Percentiles rank a stretch among this genome's conserved stretches.
phyloP scores from a whole-genome alignment of 2,113 vertebrate species.

The Passer domesticus region DNA sequence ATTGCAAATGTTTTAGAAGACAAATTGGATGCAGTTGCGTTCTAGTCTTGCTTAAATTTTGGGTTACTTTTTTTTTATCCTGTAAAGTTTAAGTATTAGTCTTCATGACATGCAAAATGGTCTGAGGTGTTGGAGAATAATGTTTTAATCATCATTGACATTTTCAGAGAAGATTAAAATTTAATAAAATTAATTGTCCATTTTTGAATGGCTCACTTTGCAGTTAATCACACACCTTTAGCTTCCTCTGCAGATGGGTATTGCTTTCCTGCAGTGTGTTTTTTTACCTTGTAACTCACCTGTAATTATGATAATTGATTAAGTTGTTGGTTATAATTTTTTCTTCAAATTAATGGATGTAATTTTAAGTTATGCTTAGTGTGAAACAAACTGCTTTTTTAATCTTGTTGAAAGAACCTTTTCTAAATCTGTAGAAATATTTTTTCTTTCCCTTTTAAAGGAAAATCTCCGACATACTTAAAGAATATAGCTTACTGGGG shows the following conservation, averaged over 20 bases:
- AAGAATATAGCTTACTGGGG: constrained; percentile 38
- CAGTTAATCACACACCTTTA: constrained; percentile 65
- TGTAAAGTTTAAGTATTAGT: constrained; percentile 63
- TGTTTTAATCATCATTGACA: constrained; percentile 74
- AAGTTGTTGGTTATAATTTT: constrained; percentile 10
- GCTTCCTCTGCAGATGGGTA: constrained; percentile 3
- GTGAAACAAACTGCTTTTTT: not conserved
- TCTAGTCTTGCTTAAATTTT: not conserved
- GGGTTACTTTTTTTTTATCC: not conserved
- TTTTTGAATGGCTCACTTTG: constrained; percentile 65
- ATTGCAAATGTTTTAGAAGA: not conserved
- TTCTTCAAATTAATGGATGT: not conserved
- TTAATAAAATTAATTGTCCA: constrained; percentile 75
- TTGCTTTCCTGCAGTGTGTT: not conserved
- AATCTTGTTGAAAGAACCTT: not conserved
- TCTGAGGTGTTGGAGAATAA: constrained; percentile 64
- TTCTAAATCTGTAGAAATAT: not conserved
- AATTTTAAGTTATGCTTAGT: not conserved
- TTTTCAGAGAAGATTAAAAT: constrained; percentile 72
- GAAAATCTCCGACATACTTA: not conserved
- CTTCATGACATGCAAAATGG: constrained; percentile 48
- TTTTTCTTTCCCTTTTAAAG: not conserved
- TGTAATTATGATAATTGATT: constrained; percentile 25
- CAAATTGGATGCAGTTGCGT: not conserved
- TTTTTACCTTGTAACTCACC: constrained; percentile 11